Evolutionary conservation across 1,140 invertebrate species (phyloP).

Genomic region (Micrasema minimum): DNA sequence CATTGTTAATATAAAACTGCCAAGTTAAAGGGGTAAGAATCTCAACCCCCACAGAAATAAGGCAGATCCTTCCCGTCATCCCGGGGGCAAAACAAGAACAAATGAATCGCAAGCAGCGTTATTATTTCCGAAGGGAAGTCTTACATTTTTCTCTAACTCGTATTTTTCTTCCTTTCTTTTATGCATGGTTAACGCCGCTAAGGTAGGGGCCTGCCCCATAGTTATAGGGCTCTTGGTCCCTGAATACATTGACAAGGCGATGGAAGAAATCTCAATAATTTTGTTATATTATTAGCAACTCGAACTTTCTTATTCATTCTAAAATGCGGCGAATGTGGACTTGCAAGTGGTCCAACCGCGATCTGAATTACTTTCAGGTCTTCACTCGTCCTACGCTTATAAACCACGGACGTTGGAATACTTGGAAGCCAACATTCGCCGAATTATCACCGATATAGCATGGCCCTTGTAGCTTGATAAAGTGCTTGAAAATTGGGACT

Average conservation of each 20-base stretch:
- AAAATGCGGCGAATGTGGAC: too few species aligned
- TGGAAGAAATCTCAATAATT: too few species aligned
- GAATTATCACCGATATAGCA: too few species aligned
- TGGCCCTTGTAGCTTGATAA: too few species aligned
- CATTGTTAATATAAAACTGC: conserved; percentile 53
- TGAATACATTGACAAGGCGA: conserved; percentile 47
- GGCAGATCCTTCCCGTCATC: conserved; percentile 42
- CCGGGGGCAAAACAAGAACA: conserved; percentile 46
- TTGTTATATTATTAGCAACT: background rate
- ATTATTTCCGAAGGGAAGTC: conserved; percentile 54
- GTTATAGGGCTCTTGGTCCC: background rate
- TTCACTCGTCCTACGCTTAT: too few species aligned
- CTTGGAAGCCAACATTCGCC: too few species aligned
- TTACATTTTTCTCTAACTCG: conserved; percentile 48
- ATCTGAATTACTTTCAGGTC: too few species aligned
- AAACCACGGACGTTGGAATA: too few species aligned
- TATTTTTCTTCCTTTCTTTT: conserved; percentile 43
- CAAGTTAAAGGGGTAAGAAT: conserved; percentile 49
- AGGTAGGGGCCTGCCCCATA: background rate
- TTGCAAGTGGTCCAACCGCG: too few species aligned
- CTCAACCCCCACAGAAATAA: conserved; percentile 42
- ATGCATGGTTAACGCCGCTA: conserved; percentile 39
- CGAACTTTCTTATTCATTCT: too few species aligned
- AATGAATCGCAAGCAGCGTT: conserved; percentile 55
- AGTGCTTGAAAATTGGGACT: too few species aligned